Percentiles rank a stretch among this genome's conserved stretches.
phyloP scores from a whole-genome alignment of 2,888 invertebrate genomes.

The Pristionchus arcanus region DNA sequence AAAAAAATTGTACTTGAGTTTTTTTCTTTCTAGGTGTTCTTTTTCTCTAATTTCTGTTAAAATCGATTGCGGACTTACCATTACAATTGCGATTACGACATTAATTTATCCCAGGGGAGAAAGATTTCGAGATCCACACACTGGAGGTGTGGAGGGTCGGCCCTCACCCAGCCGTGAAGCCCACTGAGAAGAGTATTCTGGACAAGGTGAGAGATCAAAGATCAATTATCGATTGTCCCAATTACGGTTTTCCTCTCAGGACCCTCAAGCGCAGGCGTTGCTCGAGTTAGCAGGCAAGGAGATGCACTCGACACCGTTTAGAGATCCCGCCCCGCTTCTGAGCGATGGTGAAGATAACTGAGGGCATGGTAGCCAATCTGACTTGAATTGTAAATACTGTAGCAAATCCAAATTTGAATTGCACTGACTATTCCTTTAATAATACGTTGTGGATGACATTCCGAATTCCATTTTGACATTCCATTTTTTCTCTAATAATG shows the following conservation, averaged over 20 bases:
- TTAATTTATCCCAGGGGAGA: conserved; percentile 21
- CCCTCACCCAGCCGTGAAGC: conserved; percentile 60
- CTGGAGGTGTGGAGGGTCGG: conserved; percentile 70
- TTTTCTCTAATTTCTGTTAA: too few species aligned
- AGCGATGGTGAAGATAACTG: conserved; percentile 58
- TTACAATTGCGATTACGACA: too few species aligned
- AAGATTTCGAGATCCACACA: conserved; percentile 42
- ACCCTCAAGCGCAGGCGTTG: conserved; percentile 90
- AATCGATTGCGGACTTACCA: too few species aligned
- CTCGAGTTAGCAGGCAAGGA: conserved; percentile 89
- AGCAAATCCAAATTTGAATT: neutral
- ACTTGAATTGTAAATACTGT: neutral
- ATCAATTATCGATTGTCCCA: neutral
- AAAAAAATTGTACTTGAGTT: too few species aligned
- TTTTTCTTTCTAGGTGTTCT: too few species aligned
- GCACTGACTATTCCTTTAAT: neutral
- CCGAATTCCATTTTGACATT: too few species aligned
- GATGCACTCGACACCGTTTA: conserved; percentile 90
- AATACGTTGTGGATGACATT: neutral
- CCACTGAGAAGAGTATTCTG: conserved; percentile 65
- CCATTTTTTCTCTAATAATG: neutral
- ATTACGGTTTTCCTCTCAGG: conserved; percentile 76
- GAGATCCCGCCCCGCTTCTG: conserved; percentile 79
- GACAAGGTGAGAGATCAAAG: conserved; percentile 61
- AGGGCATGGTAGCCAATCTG: conserved; percentile 43